Conservation (phyloP, 2,888 invertebrate genomes). For the Eumacrocentrus americanus region DNA sequence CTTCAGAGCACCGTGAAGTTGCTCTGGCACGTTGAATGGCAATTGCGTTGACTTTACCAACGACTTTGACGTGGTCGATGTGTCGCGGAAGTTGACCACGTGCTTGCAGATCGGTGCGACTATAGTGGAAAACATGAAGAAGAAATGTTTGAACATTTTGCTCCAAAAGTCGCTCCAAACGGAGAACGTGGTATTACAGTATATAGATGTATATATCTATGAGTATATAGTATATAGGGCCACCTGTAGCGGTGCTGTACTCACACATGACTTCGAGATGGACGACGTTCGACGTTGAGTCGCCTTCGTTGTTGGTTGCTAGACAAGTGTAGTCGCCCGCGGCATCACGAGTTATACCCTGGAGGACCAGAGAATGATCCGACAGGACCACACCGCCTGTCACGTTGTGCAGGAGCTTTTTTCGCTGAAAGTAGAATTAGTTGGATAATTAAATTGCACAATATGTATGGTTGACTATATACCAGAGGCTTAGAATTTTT, state of each 20-base stretch:
- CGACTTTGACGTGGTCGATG: conserved; percentile 43
- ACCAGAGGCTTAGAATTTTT: too few species aligned
- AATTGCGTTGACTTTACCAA: conserved; percentile 44
- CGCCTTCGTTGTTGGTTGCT: conserved; percentile 85
- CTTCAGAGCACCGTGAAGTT: conserved; percentile 82
- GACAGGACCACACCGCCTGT: conserved; percentile 83
- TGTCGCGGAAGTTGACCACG: conserved; percentile 43
- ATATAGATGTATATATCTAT: not conserved
- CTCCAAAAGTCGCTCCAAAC: not conserved
- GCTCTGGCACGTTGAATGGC: conserved; percentile 70
- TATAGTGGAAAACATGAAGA: conserved; percentile 30
- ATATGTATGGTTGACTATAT: too few species aligned
- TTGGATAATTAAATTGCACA: too few species aligned
- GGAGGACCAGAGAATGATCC: conserved; percentile 86
- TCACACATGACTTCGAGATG: conserved; percentile 63
- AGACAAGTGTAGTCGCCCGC: conserved; percentile 89
- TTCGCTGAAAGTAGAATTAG: conserved; percentile 77
- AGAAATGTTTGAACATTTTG: too few species aligned
- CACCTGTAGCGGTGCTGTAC: conserved; percentile 41
- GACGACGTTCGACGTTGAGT: conserved; percentile 66
- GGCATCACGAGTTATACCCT: conserved; percentile 81
- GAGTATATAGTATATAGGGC: not conserved
- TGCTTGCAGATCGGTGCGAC: conserved; percentile 57
- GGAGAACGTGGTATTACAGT: not conserved
- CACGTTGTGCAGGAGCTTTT: conserved; percentile 83